Evolutionary conservation across 1,140 invertebrate genomes (phyloP).

Genomic region (Procambarus virginalis): DNA sequence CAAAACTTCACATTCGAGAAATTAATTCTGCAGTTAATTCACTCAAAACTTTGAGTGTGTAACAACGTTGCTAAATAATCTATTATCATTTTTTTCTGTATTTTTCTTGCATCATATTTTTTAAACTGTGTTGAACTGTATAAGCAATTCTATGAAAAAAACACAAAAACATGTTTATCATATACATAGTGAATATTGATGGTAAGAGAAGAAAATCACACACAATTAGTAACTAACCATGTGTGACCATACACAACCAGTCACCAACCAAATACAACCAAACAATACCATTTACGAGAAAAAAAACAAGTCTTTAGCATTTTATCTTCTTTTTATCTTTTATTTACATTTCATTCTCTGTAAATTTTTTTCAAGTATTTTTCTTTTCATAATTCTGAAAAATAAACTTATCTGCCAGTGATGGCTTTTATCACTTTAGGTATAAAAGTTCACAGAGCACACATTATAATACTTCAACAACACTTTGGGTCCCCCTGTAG

Average conservation of each 20-base stretch:
- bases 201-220: background rate
- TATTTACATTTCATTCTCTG: slow-evolving; percentile 37
- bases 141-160: background rate
- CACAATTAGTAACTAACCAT: background rate
- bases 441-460: slow-evolving; percentile 34
- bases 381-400: slow-evolving; percentile 49
- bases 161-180: background rate
- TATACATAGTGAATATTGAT: background rate
- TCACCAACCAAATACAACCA: background rate
- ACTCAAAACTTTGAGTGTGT: too few species aligned
- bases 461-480: slow-evolving; percentile 32
- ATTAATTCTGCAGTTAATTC: background rate
- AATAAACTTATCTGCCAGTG: slow-evolving; percentile 42
- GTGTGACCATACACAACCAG: background rate
- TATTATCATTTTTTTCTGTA: too few species aligned
- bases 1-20: background rate
- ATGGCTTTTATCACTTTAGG: slow-evolving; percentile 31
- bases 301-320: slow-evolving; percentile 34
- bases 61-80: too few species aligned
- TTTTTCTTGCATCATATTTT: background rate
- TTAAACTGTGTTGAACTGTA: background rate
- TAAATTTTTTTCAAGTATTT: slow-evolving; percentile 11
- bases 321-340: slow-evolving; percentile 53
- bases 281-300: slow-evolving; percentile 19
- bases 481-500: slow-evolving; percentile 31